Evolutionary conservation across 2,113 vertebrate genomes (phyloP), one percentile per base, ranked within the genome.

Genomic region (Choloepus hoffmanni): DNA sequence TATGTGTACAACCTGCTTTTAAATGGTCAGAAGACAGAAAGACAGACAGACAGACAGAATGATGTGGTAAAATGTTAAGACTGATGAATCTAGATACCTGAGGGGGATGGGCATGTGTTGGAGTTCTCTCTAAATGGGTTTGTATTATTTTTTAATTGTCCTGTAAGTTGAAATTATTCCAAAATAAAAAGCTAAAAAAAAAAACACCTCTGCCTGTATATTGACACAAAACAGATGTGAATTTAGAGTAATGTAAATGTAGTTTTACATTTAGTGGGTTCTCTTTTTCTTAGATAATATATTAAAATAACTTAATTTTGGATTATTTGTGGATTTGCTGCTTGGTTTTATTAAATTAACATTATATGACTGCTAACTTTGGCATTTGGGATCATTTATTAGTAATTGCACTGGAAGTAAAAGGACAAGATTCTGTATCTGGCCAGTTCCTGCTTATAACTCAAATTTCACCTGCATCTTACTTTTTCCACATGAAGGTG

Each of bases 401-500:
- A 82, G n/a, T 73, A 94, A 85, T 0, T 86, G 36, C 21, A 79
- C 65, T 89, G 76, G 15, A 87, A 92, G 43, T 90, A 85, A 89
- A 95, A 97, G 94, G 45, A 93, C 43, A 94, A 96, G 83, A 89
- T 86, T 86, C 60, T 95, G 7, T 86, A 96, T 90, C 68, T 96
- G 77, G 43, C 18, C 74, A 89, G 30, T 95, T 95, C 79, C 90
- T 83, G 53, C 45, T 93, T 94, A 58, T 83, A 94, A 93, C 33
- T 95, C 79, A 89, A 95, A 90, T 18, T 94, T 84, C 50, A 90
- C 24, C 82, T 87, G 50, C 14, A 82, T 30, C 67, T 92, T 85
- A 92, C 70, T 95, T 96, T 88, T 81, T 70, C 76, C 40, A 95
- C 9, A 26, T 40, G 74, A 97, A 92, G 14, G 63, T 76, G 13